Conservation (phyloP, 2,888 invertebrate genomes). For the Carpatolechia fugitivella region DNA sequence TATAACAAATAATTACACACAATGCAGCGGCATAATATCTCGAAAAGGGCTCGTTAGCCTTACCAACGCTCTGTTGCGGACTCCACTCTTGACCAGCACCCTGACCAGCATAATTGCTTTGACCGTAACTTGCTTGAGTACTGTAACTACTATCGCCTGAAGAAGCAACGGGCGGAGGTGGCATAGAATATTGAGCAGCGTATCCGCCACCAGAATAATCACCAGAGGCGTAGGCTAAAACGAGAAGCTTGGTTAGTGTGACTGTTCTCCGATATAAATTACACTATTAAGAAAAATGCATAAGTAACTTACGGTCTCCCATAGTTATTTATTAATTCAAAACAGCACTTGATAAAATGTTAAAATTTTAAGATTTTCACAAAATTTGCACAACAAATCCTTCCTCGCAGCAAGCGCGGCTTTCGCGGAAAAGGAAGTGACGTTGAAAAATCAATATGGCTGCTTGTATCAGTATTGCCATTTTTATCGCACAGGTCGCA, state of each 20-base stretch:
- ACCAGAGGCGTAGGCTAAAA: slow-evolving; percentile 57
- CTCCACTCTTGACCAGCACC: slow-evolving; percentile 58
- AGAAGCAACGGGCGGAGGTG: slow-evolving; percentile 62
- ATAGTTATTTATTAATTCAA: slow-evolving; percentile 19
- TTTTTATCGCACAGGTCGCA: too few relatives aligned
- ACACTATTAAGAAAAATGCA: not conserved
- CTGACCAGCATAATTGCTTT: slow-evolving; percentile 42
- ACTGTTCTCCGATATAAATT: not conserved
- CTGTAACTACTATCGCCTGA: slow-evolving; percentile 63
- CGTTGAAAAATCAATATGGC: not conserved
- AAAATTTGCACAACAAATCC: not conserved
- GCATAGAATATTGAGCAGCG: slow-evolving; percentile 68
- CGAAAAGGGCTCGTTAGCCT: slow-evolving; percentile 23
- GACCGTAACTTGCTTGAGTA: slow-evolving; percentile 54
- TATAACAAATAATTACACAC: not conserved
- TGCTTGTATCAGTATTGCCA: not conserved
- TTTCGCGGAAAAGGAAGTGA: not conserved
- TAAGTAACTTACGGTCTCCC: slow-evolving; percentile 49
- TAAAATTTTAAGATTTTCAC: too few relatives aligned
- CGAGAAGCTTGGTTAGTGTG: not conserved
- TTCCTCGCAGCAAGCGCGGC: not conserved
- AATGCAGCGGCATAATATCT: too few relatives aligned
- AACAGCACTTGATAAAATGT: not conserved
- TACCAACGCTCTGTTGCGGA: slow-evolving; percentile 52
- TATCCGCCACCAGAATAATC: slow-evolving; percentile 60